Conservation (phyloP, 2,113 vertebrate genomes). For the Erythrocercus mccallii region DNA sequence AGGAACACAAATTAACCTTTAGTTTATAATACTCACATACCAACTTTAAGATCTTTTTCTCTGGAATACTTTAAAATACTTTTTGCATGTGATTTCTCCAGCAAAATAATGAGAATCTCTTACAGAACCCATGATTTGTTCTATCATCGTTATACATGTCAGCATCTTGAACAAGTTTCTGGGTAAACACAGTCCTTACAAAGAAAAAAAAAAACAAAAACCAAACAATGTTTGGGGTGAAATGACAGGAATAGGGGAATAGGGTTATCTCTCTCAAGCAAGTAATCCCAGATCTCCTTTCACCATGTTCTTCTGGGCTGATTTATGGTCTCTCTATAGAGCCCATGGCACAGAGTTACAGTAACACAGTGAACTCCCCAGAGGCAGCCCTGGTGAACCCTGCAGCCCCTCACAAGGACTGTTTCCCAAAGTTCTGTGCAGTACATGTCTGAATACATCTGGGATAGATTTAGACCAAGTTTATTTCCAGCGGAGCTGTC, state of each 20-base stretch:
- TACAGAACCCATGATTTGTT: neutral
- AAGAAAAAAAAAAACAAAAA: neutral
- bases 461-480: conserved; percentile 54
- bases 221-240: neutral
- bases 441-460: conserved; percentile 56
- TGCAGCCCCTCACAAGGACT: neutral
- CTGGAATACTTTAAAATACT: neutral
- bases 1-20: neutral
- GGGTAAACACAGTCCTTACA: neutral
- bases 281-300: conserved; percentile 22
- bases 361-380: conserved; percentile 28
- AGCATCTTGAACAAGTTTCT: neutral
- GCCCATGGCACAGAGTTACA: neutral
- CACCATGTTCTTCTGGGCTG: neutral
- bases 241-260: neutral
- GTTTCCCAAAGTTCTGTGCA: neutral
- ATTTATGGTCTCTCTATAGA: conserved; percentile 32
- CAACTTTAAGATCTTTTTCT: neutral
- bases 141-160: neutral
- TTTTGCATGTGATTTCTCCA: neutral
- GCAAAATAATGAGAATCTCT: neutral
- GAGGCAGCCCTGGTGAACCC: neutral
- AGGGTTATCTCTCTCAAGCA: neutral
- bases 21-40: neutral
- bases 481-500: conserved; percentile 32